Evolutionary conservation across 2,888 invertebrate genomes (phyloP).

Genomic region (Drosophila formosana): DNA sequence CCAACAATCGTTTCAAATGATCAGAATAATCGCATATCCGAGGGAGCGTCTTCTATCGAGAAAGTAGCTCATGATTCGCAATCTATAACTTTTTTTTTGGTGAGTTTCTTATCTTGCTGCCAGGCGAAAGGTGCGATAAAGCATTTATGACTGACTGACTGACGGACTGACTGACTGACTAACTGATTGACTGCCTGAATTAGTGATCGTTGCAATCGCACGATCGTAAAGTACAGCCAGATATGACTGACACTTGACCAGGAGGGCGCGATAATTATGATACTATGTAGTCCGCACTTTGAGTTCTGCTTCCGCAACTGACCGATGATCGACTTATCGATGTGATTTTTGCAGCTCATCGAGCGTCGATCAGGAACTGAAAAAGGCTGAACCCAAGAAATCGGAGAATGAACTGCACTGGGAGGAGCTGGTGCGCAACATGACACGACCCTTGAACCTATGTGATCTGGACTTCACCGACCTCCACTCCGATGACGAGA

Average conservation of each 20-base stretch:
- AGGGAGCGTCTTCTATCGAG: slow-evolving; percentile 16
- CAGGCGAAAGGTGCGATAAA: slow-evolving; percentile 34
- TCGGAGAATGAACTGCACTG: slow-evolving; percentile 97
- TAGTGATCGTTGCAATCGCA: slow-evolving; percentile 9
- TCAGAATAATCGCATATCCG: slow-evolving; percentile 3
- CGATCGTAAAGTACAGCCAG: neutral
- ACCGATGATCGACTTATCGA: slow-evolving; percentile 16
- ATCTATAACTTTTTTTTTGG: neutral
- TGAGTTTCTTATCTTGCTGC: slow-evolving; percentile 55
- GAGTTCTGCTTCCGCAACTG: slow-evolving; percentile 9
- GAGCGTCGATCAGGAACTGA: slow-evolving; percentile 90
- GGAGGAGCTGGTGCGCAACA: slow-evolving; percentile 94
- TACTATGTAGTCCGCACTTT: slow-evolving; percentile 32
- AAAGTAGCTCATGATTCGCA: slow-evolving; percentile 17
- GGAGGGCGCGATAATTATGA: slow-evolving; percentile 12
- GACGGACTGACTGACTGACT: neutral
- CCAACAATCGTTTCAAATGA: neutral
- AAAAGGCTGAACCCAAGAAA: slow-evolving; percentile 91
- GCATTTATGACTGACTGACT: slow-evolving; percentile 6
- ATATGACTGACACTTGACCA: slow-evolving; percentile 27
- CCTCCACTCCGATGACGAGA: slow-evolving; percentile 94
- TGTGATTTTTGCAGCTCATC: slow-evolving; percentile 86
- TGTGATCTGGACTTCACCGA: slow-evolving; percentile 99
- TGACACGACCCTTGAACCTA: slow-evolving; percentile 91
- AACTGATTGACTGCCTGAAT: neutral